phyloP scores from a whole-genome alignment of 2,113 vertebrate genomes.

The Dendropsophus ebraccatus region DNA sequence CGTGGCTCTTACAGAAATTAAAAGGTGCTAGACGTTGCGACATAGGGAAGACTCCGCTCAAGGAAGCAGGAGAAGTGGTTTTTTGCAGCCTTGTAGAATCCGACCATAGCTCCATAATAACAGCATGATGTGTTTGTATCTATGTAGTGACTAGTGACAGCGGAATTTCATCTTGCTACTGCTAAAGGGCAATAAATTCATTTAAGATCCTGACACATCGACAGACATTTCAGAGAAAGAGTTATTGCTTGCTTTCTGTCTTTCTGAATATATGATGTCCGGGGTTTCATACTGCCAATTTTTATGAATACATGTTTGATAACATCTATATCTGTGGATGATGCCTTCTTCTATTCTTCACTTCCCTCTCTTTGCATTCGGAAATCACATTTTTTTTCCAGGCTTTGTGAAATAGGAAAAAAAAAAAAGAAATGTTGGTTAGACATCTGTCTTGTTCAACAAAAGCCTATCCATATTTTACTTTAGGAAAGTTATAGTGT shows the following conservation, averaged over 20 bases:
- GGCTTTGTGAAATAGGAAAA: background rate
- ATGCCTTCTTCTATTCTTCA: conserved; percentile 63
- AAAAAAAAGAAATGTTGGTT: background rate
- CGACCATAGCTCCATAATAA: conserved; percentile 56
- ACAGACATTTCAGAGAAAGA: conserved; percentile 71
- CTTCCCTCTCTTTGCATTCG: conserved; percentile 34
- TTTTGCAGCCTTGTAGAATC: conserved; percentile 53
- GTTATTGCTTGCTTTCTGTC: conserved; percentile 71
- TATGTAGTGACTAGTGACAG: conserved; percentile 66
- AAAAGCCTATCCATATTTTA: background rate
- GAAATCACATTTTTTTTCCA: conserved; percentile 7
- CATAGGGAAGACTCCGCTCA: conserved; percentile 92
- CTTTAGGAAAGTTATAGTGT: background rate
- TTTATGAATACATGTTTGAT: conserved; percentile 59
- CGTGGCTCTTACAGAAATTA: conserved; percentile 98
- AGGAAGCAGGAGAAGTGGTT: conserved; percentile 86
- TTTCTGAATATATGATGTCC: conserved; percentile 66
- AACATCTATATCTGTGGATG: conserved; percentile 51
- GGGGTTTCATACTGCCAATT: conserved; percentile 58
- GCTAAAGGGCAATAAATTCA: conserved; percentile 72
- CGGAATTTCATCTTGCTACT: conserved; percentile 65
- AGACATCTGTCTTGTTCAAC: background rate
- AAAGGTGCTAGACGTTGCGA: conserved; percentile 89
- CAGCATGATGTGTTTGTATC: conserved; percentile 60
- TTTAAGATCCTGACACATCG: conserved; percentile 67